Base-by-base conservation (phyloP, 2,888 invertebrate genomes). In the Panopea generosa region DNA sequence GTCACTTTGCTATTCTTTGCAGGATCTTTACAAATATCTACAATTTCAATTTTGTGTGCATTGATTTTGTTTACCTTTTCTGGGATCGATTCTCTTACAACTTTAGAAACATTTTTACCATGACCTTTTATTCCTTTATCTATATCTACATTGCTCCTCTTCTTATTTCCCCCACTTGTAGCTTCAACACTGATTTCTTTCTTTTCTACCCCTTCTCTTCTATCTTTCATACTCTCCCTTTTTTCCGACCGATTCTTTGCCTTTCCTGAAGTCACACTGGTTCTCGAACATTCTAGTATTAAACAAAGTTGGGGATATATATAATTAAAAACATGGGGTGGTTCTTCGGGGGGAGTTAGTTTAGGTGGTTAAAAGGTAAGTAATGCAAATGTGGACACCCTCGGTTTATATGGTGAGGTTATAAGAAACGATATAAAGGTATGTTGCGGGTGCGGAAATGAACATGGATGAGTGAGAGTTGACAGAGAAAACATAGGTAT, bases 211-310 rank as follows among this genome's bases (percentile, higher is more conserved):
- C 53, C 53, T n/a, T 43, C 45, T 24, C 50, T 65, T 14, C 22
- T 45, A 14, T 43, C 65, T 16, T 53, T n/a, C 20, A n/a, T 65
- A 20, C 43, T 49, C 6, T 18, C 49, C 16, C 16, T 20, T 24
- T 26, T 33, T 53, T 38, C 40, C 56, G 22, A 20, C 24, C 33
- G 55, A 20, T 27, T 29, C 57, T 71, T 45, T 67, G 27, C 18
- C 22, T 71, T 59, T 53, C 40, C 59, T 59, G 49, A 9, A 26
- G 55, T 67, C 14, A 60, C 50, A 55, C 63, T 68, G 53, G 70
- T 29, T 76, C 70, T 70, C 60, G 70, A 43, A 50, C 55, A 56
- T 49, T 77, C 76, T 77, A 77, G 60, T 57, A 55, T 71, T 67
- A 77, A 71, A 71, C 65, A 74, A 74, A 72, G 72, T 20, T 45